These are phyloP conservation scores for Nysson spinosus DNA, from an alignment of 2,888 invertebrate genomes.

Conservation along the genomic window DNA sequence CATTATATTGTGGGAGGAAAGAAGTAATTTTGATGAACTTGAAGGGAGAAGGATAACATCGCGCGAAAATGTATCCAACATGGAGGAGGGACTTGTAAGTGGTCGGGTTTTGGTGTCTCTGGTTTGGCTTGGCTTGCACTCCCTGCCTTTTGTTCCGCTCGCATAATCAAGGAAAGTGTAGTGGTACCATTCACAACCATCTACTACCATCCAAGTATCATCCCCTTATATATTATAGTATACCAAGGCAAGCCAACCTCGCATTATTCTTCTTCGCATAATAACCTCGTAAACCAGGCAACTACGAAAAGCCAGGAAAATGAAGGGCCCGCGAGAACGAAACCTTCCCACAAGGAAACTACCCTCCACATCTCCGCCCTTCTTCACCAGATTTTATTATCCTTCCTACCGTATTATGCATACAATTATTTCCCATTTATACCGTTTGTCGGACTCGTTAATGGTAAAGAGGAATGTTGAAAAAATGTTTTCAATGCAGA, in stretches of 20 bases:
- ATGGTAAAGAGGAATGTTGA: too few species aligned
- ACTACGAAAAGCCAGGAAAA: slow-evolving; percentile 20
- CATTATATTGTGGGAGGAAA: too few species aligned
- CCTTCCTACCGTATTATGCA: too few species aligned
- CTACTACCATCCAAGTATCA: too few species aligned
- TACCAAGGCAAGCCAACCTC: neutral
- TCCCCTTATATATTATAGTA: too few species aligned
- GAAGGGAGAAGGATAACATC: too few species aligned
- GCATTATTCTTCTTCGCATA: slow-evolving; percentile 37
- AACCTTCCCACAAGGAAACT: neutral
- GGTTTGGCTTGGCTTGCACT: neutral
- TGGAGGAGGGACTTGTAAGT: slow-evolving; percentile 25
- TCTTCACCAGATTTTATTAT: too few species aligned
- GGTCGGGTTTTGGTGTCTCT: neutral
- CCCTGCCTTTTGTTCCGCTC: slow-evolving; percentile 39
- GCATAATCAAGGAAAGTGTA: slow-evolving; percentile 45
- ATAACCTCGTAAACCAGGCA: slow-evolving; percentile 31
- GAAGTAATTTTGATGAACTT: too few species aligned
- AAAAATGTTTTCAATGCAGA: too few species aligned
- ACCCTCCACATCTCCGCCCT: neutral
- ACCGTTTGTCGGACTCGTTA: too few species aligned
- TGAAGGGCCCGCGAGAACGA: slow-evolving; percentile 6
- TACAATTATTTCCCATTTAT: too few species aligned
- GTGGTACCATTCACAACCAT: neutral
- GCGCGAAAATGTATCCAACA: too few species aligned